A percentile compares a stretch with the other conserved stretches of the same genome.
Evolutionary conservation across 2,888 invertebrate species (phyloP).

Genomic region (Argynnis bischoffii): DNA sequence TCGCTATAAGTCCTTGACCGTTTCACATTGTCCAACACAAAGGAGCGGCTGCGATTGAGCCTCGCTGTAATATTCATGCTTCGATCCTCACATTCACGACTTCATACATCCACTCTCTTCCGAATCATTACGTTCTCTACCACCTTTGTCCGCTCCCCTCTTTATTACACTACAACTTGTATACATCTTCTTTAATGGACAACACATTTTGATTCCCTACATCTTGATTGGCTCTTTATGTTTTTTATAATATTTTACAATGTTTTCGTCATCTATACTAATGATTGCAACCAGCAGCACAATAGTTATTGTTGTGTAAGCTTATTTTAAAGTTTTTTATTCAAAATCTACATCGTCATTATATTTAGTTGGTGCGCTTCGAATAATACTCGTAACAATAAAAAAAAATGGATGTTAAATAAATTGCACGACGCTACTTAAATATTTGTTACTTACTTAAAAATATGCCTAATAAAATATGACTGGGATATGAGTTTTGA

Average conservation of each 20-base stretch:
- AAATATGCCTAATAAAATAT: constrained; percentile 47
- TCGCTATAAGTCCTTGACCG: constrained; percentile 76
- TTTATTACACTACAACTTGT: constrained; percentile 70
- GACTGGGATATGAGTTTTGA: constrained; percentile 41
- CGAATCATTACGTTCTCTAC: constrained; percentile 78
- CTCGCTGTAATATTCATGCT: constrained; percentile 77
- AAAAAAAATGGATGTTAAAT: constrained; percentile 56
- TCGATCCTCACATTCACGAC: constrained; percentile 73
- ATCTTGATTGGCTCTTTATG: constrained; percentile 74
- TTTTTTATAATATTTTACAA: constrained; percentile 68
- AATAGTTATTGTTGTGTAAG: constrained; percentile 75
- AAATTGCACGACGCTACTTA: constrained; percentile 43
- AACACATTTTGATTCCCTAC: constrained; percentile 52
- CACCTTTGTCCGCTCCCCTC: constrained; percentile 68
- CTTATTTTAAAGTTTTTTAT: constrained; percentile 58
- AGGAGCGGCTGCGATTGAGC: constrained; percentile 74
- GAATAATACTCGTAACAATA: constrained; percentile 66
- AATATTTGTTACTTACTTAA: constrained; percentile 44
- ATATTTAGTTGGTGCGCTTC: constrained; percentile 72
- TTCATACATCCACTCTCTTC: constrained; percentile 72
- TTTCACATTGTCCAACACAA: constrained; percentile 67
- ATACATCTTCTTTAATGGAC: constrained; percentile 60
- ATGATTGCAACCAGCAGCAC: constrained; percentile 77
- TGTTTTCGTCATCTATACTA: constrained; percentile 81
- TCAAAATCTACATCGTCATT: constrained; percentile 74